A percentile compares a stretch with the other conserved stretches of the same genome.
These are phyloP conservation scores for Herminia tarsipennalis DNA, from an alignment of 2,888 invertebrate species.

Conservation along the genomic window DNA sequence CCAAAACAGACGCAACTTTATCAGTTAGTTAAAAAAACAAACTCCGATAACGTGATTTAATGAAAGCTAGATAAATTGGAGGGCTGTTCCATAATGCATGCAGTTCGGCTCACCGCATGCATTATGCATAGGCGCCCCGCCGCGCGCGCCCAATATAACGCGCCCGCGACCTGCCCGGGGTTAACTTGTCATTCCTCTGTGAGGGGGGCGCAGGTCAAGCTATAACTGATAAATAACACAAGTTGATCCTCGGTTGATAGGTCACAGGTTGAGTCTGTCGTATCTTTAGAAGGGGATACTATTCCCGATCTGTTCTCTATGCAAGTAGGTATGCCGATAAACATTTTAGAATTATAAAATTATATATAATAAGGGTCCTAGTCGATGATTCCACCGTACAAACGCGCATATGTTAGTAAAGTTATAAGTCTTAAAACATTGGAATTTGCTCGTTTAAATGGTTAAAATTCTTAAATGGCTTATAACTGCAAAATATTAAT, in stretches of 20 bases:
- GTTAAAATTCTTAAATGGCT: too few relatives aligned
- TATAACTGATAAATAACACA: neutral
- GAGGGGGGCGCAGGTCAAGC: slow-evolving; percentile 9
- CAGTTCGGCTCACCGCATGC: slow-evolving; percentile 47
- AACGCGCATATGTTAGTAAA: too few relatives aligned
- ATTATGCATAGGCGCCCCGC: slow-evolving; percentile 65
- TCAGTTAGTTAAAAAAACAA: slow-evolving; percentile 15
- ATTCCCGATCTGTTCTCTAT: too few relatives aligned
- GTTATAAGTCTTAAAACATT: too few relatives aligned
- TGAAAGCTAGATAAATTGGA: slow-evolving; percentile 32
- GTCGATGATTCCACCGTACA: too few relatives aligned
- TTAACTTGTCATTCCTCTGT: slow-evolving; percentile 9
- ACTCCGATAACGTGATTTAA: slow-evolving; percentile 3
- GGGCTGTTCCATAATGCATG: slow-evolving; percentile 41
- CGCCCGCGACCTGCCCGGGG: slow-evolving; percentile 17
- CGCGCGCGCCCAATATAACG: slow-evolving; percentile 48
- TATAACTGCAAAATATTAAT: too few relatives aligned
- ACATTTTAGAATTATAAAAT: too few relatives aligned
- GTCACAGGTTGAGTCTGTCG: too few relatives aligned
- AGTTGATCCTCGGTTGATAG: neutral
- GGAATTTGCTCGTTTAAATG: too few relatives aligned
- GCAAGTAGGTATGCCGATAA: too few relatives aligned
- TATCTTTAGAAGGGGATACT: too few relatives aligned
- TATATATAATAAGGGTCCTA: too few relatives aligned
- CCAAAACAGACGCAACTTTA: neutral